Evolutionary conservation across 1,140 invertebrate genomes (phyloP).

Genomic region (Atta colombica): DNA sequence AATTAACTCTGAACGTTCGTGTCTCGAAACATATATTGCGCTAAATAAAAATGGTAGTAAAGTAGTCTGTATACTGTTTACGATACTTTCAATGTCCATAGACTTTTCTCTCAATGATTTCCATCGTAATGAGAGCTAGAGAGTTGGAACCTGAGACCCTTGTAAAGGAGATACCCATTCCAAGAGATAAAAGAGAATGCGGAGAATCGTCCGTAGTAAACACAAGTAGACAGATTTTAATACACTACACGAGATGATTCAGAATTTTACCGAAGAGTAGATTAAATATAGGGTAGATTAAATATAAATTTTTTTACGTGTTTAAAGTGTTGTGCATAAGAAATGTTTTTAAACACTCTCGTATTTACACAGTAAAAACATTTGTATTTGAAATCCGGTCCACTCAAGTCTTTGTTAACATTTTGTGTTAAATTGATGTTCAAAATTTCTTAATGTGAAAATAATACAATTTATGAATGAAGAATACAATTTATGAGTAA

Average conservation of each 20-base stretch:
- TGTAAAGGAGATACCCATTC: not conserved
- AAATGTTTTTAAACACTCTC: not conserved
- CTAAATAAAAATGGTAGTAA: constrained; percentile 20
- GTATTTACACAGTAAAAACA: not conserved
- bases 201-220: not conserved
- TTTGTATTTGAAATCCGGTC: no score
- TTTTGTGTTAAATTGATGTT: no score
- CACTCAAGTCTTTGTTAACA: no score
- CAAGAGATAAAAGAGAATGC: not conserved
- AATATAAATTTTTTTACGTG: not conserved
- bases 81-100: not conserved
- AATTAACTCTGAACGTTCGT: constrained; percentile 37
- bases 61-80: not conserved
- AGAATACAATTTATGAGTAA: no score
- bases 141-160: not conserved
- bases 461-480: no score
- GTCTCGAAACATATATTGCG: not conserved
- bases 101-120: not conserved
- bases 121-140: not conserved
- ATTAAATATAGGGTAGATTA: not conserved
- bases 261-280: not conserved
- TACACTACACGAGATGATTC: not conserved
- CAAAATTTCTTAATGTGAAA: no score
- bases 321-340: not conserved
- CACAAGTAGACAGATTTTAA: not conserved